Evolutionary conservation across 2,113 vertebrate species (phyloP).

Genomic region (Sarotherodon lohbergeri): DNA sequence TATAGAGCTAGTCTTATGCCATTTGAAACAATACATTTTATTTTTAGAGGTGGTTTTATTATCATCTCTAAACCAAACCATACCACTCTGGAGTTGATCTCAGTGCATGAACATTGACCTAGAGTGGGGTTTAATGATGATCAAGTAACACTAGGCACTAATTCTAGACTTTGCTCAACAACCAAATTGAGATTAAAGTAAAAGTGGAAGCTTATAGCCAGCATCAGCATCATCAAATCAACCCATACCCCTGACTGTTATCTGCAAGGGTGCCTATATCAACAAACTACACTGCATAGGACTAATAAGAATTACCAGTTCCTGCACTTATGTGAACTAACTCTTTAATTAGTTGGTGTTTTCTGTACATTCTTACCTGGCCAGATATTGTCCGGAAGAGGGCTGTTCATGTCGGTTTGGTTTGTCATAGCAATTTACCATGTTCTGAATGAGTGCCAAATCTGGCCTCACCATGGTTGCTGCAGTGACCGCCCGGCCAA

Average conservation of each 20-base stretch:
- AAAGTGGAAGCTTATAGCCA: not conserved
- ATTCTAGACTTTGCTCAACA: not conserved
- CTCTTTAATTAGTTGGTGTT: conserved; percentile 7
- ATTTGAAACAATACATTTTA: not conserved
- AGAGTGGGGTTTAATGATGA: not conserved
- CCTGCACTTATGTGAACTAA: not conserved
- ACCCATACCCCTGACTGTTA: not conserved
- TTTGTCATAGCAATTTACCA: conserved; percentile 74
- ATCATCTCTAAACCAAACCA: not conserved
- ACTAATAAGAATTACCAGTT: not conserved
- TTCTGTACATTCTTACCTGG: conserved; percentile 57
- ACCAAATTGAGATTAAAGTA: not conserved
- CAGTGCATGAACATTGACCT: not conserved
- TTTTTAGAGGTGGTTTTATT: not conserved
- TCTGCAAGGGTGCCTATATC: not conserved
- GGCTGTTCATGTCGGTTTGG: conserved; percentile 42
- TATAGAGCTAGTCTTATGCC: not conserved
- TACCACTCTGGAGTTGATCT: not conserved
- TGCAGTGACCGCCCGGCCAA: conserved; percentile 71
- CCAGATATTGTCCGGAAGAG: conserved; percentile 76
- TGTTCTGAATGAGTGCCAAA: conserved; percentile 68
- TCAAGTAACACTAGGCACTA: not conserved
- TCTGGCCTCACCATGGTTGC: conserved; percentile 69
- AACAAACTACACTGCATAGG: not conserved
- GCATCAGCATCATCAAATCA: not conserved